phyloP scores from a whole-genome alignment of 2,113 vertebrate species.

The Cryptomyrus ogoouensis region DNA sequence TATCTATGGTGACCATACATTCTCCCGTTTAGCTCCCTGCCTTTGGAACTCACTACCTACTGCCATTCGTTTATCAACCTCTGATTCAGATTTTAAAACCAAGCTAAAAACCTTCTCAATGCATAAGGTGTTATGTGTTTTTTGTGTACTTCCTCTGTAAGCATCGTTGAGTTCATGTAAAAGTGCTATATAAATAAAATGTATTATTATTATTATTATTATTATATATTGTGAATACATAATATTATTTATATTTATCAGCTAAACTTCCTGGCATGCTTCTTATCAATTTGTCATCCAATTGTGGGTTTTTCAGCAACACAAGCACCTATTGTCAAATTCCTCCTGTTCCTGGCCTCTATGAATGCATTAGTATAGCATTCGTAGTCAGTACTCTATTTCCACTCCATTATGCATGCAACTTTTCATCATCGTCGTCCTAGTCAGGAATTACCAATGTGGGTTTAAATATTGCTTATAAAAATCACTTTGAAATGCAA shows the following conservation, averaged over 20 bases:
- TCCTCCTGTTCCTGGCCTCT: constrained; percentile 42
- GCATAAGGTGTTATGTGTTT: too few species aligned
- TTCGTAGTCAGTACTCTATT: constrained; percentile 53
- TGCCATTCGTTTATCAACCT: too few species aligned
- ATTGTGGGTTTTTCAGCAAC: not conserved
- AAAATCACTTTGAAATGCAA: constrained; percentile 67
- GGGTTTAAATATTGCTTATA: constrained; percentile 58
- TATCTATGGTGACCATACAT: too few species aligned
- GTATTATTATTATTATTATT: too few species aligned
- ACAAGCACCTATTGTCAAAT: constrained; percentile 36
- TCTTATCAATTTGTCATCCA: not conserved
- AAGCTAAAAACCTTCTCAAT: too few species aligned
- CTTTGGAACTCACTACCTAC: too few species aligned
- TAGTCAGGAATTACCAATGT: constrained; percentile 63
- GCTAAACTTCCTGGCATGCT: not conserved
- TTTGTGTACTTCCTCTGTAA: too few species aligned
- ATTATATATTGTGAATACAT: not conserved
- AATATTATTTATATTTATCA: not conserved
- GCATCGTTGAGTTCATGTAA: too few species aligned
- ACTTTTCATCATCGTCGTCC: constrained; percentile 52
- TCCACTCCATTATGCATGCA: constrained; percentile 37
- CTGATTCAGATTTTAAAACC: too few species aligned
- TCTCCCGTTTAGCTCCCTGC: too few species aligned
- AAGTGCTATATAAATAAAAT: too few species aligned
- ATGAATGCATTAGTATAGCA: constrained; percentile 58